phyloP scores from a whole-genome alignment of 2,113 vertebrate genomes.

The Argyrosomus japonicus region DNA sequence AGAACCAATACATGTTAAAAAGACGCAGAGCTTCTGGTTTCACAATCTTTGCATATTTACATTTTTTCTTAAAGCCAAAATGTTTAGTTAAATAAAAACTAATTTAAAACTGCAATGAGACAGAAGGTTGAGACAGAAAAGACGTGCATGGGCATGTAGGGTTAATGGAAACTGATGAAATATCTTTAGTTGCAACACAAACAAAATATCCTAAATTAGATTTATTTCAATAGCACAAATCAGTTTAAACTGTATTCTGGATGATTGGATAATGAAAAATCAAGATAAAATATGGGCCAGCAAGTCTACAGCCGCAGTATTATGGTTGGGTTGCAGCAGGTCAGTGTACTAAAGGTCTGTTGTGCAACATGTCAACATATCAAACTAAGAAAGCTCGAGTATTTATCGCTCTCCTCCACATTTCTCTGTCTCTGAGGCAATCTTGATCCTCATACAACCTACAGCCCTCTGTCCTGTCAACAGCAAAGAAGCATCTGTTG shows the following conservation, averaged over 20 bases:
- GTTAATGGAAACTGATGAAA: not conserved
- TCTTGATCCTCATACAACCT: conserved; percentile 15
- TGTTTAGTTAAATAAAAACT: not conserved
- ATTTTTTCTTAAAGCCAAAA: not conserved
- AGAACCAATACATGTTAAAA: not conserved
- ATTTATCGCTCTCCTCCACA: not conserved
- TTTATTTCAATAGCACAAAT: not conserved
- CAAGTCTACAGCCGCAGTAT: not conserved
- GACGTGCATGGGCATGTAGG: not conserved
- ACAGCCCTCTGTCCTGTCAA: not conserved
- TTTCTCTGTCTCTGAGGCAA: not conserved
- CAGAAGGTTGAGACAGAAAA: not conserved
- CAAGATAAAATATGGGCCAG: not conserved
- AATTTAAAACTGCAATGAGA: not conserved
- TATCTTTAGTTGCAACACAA: not conserved
- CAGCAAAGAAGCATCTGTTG: conserved; percentile 28
- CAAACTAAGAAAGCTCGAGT: not conserved
- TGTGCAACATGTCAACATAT: not conserved
- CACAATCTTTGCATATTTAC: not conserved
- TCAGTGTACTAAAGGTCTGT: not conserved
- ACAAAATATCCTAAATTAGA: not conserved
- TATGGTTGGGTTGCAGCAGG: not conserved
- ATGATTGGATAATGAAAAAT: not conserved
- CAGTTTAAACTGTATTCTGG: not conserved
- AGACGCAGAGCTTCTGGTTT: not conserved